Conservation (phyloP, 1,140 invertebrate genomes). For the Hyphantria cunea region DNA sequence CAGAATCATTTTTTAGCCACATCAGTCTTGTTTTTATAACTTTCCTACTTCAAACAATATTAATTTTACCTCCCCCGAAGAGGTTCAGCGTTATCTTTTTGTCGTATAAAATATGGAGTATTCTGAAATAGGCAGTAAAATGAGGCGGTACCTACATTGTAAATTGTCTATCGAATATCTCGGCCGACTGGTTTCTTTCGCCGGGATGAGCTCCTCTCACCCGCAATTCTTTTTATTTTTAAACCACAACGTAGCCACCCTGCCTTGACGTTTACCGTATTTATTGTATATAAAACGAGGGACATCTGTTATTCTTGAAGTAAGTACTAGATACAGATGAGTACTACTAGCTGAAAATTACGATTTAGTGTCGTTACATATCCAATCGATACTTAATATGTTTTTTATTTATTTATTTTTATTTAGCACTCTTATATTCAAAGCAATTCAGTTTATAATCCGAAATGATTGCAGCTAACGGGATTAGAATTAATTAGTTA, state of each 20-base stretch:
- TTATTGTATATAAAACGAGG: constrained; percentile 17
- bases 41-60: too few species aligned
- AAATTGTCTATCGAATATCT: constrained; percentile 31
- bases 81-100: neutral
- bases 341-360: too few species aligned
- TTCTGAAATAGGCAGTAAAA: constrained; percentile 20
- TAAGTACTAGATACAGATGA: neutral
- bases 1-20: too few species aligned
- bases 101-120: constrained; percentile 15
- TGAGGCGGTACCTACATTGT: constrained; percentile 16
- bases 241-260: constrained; percentile 18
- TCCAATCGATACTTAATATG: too few species aligned
- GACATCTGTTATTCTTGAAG: constrained; percentile 2
- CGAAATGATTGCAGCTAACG: too few species aligned
- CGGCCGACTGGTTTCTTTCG: constrained; percentile 11
- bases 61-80: too few species aligned
- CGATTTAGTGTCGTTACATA: too few species aligned
- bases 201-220: constrained; percentile 25
- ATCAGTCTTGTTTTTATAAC: too few species aligned
- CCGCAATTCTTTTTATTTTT: constrained; percentile 32
- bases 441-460: too few species aligned
- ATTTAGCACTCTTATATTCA: too few species aligned
- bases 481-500: too few species aligned
- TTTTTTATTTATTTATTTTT: too few species aligned
- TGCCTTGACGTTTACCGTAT: constrained; percentile 13